Evolutionary conservation across 2,888 invertebrate species (phyloP).

Genomic region (Pristionchus entomophagus): DNA sequence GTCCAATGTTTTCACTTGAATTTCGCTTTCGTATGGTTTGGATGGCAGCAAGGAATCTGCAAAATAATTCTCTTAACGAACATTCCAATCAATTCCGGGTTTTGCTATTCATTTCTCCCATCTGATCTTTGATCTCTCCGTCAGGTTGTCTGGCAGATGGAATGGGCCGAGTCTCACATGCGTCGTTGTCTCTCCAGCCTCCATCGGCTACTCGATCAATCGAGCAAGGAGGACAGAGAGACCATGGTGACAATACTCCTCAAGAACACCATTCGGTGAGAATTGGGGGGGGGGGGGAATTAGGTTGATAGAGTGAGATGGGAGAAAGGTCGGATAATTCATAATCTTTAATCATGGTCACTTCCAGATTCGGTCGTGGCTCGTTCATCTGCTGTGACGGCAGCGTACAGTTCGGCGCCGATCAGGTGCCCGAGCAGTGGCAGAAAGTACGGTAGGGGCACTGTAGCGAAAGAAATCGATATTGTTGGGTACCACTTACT

Average conservation of each 20-base stretch:
- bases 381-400: constrained; percentile 73
- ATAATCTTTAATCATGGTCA: background rate
- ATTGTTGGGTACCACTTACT: no score
- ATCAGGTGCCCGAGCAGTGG: constrained; percentile 74
- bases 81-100: no score
- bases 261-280: constrained; percentile 39
- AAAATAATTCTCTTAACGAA: no score
- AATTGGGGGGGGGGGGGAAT: background rate
- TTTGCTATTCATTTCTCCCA: no score
- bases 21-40: no score
- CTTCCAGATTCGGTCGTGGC: constrained; percentile 71
- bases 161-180: constrained; percentile 74
- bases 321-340: background rate
- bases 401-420: constrained; percentile 73
- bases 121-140: background rate
- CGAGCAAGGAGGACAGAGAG: constrained; percentile 50
- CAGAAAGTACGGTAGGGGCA: constrained; percentile 58
- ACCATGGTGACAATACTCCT: constrained; percentile 59
- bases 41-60: no score
- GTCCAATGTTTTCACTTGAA: no score
- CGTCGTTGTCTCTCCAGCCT: constrained; percentile 68
- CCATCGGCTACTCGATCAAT: constrained; percentile 65
- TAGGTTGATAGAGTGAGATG: constrained; percentile 20
- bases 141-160: constrained; percentile 73
- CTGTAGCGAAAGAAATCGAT: no score